Evolutionary conservation across 2,797 vertebrate genomes (phyloP), one percentile per base, ranked within the genome.

Genomic region (Hirundo rustica): DNA sequence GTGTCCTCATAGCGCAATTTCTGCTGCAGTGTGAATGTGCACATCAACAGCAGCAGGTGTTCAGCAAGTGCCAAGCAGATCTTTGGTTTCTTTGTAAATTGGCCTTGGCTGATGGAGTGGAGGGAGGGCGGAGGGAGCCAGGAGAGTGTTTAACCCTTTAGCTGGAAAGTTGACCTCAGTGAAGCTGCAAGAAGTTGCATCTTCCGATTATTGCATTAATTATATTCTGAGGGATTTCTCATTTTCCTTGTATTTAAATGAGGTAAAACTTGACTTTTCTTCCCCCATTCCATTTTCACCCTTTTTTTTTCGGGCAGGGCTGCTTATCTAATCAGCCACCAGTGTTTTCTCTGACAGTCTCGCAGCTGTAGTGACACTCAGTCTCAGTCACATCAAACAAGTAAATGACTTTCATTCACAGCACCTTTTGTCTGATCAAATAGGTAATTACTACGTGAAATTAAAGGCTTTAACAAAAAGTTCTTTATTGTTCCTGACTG

Each of bases 351-450:
- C 84, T 96, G 96, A 91, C 96, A 97, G 96, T 94, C 94, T 95
- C 55, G 3, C 95, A 96, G 96, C 97, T 97, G 96, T 96, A 96
- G 92, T 94, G 95, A 97, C 93, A 94, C 94, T 95, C 89, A 66
- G 79, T 79, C 93, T 85, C 97, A 98, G 97, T 92, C 95, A 96
- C 94, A 97, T 97, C 96, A 97, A 96, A 97, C 94, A 95, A 95
- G 95, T 85, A 96, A 97, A 97, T 95, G 96, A 88, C 89, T 96
- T 97, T 92, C 93, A 94, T 97, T 97, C 95, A 92, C 85, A 88
- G 94, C 94, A 95, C 92, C 96, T 97, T 97, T 97, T 97, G 97
- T 97, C 96, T 97, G 97, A 97, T 97, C 96, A 97, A 98, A 98
- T 97, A 98, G 96, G 96, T 97, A 97, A 97, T 98, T 97, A 97